Evolutionary conservation across 2,113 vertebrate genomes (phyloP).

Genomic region (Microcebus jonahi): DNA sequence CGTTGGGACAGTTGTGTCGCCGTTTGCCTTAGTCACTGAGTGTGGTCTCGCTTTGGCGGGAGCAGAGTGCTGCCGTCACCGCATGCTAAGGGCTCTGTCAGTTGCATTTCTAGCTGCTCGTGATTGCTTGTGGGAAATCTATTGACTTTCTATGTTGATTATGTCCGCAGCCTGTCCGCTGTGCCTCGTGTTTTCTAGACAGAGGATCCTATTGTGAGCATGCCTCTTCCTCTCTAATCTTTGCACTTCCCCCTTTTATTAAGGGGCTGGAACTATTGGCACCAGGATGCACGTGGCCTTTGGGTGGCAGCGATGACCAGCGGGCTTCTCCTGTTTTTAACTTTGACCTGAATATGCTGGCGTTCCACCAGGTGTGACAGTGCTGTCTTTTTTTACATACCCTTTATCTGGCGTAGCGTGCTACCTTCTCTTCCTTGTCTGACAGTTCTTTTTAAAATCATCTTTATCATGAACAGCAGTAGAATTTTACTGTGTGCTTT

Average conservation of each 20-base stretch:
- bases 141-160: background rate
- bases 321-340: background rate
- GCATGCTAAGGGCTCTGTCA: rapidly evolving
- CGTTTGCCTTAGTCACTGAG: background rate
- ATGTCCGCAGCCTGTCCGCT: background rate
- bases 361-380: background rate
- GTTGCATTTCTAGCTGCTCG: background rate
- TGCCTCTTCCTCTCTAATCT: background rate
- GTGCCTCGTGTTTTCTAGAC: background rate
- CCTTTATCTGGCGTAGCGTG: background rate
- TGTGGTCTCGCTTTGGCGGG: background rate
- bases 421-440: background rate
- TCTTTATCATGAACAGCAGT: rapidly evolving
- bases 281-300: rapidly evolving
- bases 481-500: background rate
- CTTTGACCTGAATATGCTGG: rapidly evolving
- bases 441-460: background rate
- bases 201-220: background rate
- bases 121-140: background rate
- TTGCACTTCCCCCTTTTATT: rapidly evolving
- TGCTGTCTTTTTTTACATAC: rapidly evolving
- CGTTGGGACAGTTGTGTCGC: background rate
- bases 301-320: rapidly evolving
- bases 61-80: background rate
- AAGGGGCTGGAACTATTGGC: rapidly evolving